phyloP scores from a whole-genome alignment of 2,888 invertebrate genomes.

The Athetis lepigone region DNA sequence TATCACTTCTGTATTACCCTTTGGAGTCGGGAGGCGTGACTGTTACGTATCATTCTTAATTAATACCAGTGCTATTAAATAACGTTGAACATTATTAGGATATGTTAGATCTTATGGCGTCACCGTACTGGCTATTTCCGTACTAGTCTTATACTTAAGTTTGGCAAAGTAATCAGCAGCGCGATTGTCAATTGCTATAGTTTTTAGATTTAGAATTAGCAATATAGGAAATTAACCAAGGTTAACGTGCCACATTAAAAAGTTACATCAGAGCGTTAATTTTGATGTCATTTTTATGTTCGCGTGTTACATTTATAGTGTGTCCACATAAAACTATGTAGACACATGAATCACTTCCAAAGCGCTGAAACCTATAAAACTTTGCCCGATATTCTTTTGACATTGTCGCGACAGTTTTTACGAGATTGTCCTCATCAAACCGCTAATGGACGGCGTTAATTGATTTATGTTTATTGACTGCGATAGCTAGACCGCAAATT shows the following conservation, averaged over 20 bases:
- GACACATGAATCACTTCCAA: slow-evolving; percentile 20
- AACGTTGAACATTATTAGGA: not conserved
- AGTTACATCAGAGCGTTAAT: not conserved
- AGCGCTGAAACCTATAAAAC: slow-evolving; percentile 3
- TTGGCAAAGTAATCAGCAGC: not conserved
- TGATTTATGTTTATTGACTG: slow-evolving; percentile 62
- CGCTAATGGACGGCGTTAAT: slow-evolving; percentile 50
- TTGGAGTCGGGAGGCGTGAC: slow-evolving; percentile 21
- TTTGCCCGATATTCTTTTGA: slow-evolving; percentile 22
- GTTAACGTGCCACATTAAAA: not conserved
- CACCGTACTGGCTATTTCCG: not conserved
- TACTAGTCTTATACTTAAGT: not conserved
- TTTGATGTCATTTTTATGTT: not conserved
- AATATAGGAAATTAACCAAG: not conserved
- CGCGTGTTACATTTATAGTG: not conserved
- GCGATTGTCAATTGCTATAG: not conserved
- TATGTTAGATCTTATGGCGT: not conserved
- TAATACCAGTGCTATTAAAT: slow-evolving; percentile 17
- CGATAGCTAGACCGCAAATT: slow-evolving; percentile 52
- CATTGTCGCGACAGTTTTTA: slow-evolving; percentile 46
- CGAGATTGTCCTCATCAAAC: slow-evolving; percentile 30
- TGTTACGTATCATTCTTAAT: slow-evolving; percentile 18
- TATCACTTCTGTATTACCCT: slow-evolving; percentile 36
- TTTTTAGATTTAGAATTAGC: no score
- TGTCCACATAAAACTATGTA: slow-evolving; percentile 12